Base-by-base conservation (phyloP, 1,140 invertebrate genomes). In the Charaxes varanes region DNA sequence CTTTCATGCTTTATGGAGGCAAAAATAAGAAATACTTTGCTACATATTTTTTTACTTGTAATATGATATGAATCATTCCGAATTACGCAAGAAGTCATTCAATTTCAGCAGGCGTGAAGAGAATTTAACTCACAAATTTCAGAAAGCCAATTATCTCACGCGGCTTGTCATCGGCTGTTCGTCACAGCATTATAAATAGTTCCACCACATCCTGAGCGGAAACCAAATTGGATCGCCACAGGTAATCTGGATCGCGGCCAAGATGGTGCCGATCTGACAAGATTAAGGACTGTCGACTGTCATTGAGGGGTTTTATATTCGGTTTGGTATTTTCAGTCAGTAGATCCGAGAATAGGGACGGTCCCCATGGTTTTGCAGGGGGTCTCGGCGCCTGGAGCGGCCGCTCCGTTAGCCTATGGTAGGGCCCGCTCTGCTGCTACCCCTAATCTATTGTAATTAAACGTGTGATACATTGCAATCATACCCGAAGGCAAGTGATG, bases 141-240 rank as follows among this genome's bases (percentile, higher is more conserved):
- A 15, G 23, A 14, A 30, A 17, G 15, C 36, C 36, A 38, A 38
- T 38, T 38, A 38, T 10, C 36, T 24, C 13, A 5, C n/a, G 31
- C 17, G 26, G n/a, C 14, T 28, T 28, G 27, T 38, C 24, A 26
- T 38, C 36, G 18, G 27, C n/a, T 28, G 35, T 10, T 33, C 31
- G 36, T 21, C n/a, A 28, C 23, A 2, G 8, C 16, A 27, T 38
- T 24, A 30, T 38, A 38, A 38, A 38, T 38, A 38, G 35, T 21
- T 27, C n/a, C 21, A 16, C 7, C 24, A 38, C 36, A 38, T 38
- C 36, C 36, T 30, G 15, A 30, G 26, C 31, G 35, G 22, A 37
- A 15, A 37, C 14, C 13, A n/a, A 28, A 28, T 28, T 28, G 27
- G 27, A 28, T 28, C 27, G 27, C 26, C n/a, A 28, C 36, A 38